Base-by-base conservation (phyloP, 2,113 vertebrate genomes). In the Thunnus maccoyii region DNA sequence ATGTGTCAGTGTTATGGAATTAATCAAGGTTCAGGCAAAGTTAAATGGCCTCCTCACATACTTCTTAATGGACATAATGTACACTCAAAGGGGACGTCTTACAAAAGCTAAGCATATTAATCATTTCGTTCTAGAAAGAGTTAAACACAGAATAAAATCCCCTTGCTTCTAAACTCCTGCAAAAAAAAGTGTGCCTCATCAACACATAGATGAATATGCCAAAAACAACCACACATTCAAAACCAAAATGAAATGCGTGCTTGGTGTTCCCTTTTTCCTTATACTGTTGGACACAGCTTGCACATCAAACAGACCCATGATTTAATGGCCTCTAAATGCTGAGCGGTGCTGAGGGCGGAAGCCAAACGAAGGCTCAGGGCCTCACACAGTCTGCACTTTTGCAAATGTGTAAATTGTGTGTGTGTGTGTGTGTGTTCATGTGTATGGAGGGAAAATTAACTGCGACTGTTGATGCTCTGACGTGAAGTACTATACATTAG, bases 241-340 rank as follows among this genome's bases (percentile, higher is more conserved):
- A 74, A 85, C 81, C 86, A 86, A 90, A 93, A 91, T 22, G 84
- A 90, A 93, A 91, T 22, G 84, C 62, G 56, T 5, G 63, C 74
- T 88, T 78, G 65, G 71, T 82, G 84, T 80, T 85, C 69, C 72
- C 69, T 36, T 51, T 87, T 57, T 17, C 74, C 82, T 57, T 70
- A 85, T 86, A 73, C 78, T 68, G 67, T 77, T 86, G 61, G 86
- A 90, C 82, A 90, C 86, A 92, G 86, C 87, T 86, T 89, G 72
- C 85, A 95, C 85, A 93, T 93, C 87, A 91, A 94, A 93, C 82
- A 76, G 65, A 72, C 60, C 36, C 58, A 66, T 84, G 82, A 83
- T 86, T 94, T 88, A 78, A 85, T 69, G 77, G 75, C 72, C 82
- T 89, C 78, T 76, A 89, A 91, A 87, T 87, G 78, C 79, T 52